phyloP scores from a whole-genome alignment of 2,888 invertebrate species.

The Pimpla rufipes region DNA sequence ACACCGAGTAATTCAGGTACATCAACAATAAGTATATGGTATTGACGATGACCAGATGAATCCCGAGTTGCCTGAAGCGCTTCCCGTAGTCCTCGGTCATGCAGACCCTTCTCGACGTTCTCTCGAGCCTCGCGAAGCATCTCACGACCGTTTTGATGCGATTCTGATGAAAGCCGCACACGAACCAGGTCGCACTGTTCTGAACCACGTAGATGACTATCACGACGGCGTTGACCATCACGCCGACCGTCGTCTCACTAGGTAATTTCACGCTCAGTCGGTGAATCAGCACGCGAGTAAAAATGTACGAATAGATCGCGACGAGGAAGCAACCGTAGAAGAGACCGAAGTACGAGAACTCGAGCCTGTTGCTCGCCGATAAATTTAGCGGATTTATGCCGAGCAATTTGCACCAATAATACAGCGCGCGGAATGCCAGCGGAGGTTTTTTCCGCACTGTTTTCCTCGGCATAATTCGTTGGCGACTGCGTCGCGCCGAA shows the following conservation, averaged over 20 bases:
- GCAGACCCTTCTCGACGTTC: neutral
- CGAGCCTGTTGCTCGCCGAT: conserved; percentile 3
- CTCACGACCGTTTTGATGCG: neutral
- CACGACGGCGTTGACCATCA: neutral
- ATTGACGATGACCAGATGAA: neutral
- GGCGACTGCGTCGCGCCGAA: neutral
- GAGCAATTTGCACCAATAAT: conserved; percentile 43
- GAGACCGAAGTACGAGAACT: conserved; percentile 25
- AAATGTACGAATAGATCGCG: neutral
- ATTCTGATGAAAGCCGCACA: conserved; percentile 2
- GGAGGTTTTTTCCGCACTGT: neutral
- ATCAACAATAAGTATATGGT: neutral
- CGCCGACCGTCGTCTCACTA: neutral
- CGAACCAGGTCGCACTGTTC: neutral
- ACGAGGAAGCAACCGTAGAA: conserved; percentile 23
- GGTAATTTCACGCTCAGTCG: neutral
- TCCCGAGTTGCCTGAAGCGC: neutral
- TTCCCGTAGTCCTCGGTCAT: neutral
- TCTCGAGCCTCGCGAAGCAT: neutral
- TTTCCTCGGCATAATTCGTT: conserved; percentile 2
- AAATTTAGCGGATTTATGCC: conserved; percentile 38
- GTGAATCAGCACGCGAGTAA: neutral
- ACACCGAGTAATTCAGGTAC: no score
- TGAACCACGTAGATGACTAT: conserved; percentile 1
- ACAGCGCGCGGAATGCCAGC: neutral